phyloP scores from a whole-genome alignment of 2,888 invertebrate species.

The Sussaba pulchella region DNA sequence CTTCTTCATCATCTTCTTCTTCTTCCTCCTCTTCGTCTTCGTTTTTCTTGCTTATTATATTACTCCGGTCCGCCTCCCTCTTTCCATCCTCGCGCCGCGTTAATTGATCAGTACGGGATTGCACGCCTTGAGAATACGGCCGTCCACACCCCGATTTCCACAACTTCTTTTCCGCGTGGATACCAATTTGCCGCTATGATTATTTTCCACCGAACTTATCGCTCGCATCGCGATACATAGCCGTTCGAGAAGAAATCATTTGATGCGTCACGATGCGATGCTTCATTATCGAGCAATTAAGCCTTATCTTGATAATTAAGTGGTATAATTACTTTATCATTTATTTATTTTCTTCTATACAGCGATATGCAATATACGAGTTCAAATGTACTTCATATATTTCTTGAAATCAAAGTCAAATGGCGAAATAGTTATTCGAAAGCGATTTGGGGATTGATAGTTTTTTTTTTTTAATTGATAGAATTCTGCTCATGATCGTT shows the following conservation, averaged over 20 bases:
- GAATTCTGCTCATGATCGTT: no score
- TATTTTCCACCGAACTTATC: neutral
- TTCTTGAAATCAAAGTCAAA: no score
- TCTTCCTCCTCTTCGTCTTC: conserved; percentile 19
- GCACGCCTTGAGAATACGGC: conserved; percentile 53
- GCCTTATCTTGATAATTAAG: no score
- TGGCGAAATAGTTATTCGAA: no score
- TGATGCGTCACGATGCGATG: neutral
- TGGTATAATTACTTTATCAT: no score
- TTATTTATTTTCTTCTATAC: no score
- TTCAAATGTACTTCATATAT: no score
- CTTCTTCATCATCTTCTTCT: conserved; percentile 31
- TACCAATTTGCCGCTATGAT: neutral
- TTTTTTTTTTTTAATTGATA: neutral
- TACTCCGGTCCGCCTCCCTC: conserved; percentile 61
- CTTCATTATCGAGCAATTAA: neutral
- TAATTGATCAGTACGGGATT: conserved; percentile 64
- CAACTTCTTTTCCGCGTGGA: conserved; percentile 24
- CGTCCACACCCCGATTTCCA: conserved; percentile 36
- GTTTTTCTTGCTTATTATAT: conserved; percentile 59
- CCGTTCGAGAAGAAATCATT: neutral
- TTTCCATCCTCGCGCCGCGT: conserved; percentile 55
- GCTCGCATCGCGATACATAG: neutral
- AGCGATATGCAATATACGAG: no score
- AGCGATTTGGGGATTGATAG: neutral